Base-by-base conservation (phyloP, 2,113 vertebrate species). In the Brachyistius frenatus region DNA sequence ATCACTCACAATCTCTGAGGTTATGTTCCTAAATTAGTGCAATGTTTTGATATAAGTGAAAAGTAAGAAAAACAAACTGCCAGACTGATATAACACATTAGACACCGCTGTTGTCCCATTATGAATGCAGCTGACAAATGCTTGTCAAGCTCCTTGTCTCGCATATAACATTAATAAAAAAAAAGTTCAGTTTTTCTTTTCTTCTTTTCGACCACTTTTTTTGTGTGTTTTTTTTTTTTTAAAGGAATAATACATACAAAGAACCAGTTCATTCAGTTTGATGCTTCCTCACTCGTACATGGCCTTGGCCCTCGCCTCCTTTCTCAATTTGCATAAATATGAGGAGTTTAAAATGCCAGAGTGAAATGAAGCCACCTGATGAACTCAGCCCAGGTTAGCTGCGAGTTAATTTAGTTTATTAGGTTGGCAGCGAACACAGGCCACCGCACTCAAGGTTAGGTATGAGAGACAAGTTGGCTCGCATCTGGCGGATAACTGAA, bases 321-420 rank as follows among this genome's bases (percentile, higher is more conserved):
- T 65, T 56, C 56, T 52, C 49, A 75, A 86, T 92, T 89, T 89
- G 82, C 87, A 90, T 92, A 82, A 84, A 84, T 89, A 85, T 88
- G 86, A 88, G 75, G 63, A 78, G 46, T 79, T 88, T 89, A 77
- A 83, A 90, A 86, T 85, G 86, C 55, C 81, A 85, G 79, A 37
- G 77, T 85, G 81, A 87, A 86, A 88, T 84, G 77, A 87, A 81
- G 83, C 64, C 78, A 82, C 74, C 85, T 81, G 77, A 82, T 84
- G 84, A 87, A 87, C 84, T 87, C 68, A 79, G 81, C 64, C 9
- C 3, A 9, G 83, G 78, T 75, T 84, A 83, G 66, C 62, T 4
- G 31, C 2, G 53, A 89, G 89, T 84, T 72, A 78, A 88, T 85
- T 86, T 86, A 75, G 58, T 89, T 89, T 90, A 89, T 90, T 82